Conservation (phyloP, 2,797 vertebrate species). For the Danio aesculapii region DNA sequence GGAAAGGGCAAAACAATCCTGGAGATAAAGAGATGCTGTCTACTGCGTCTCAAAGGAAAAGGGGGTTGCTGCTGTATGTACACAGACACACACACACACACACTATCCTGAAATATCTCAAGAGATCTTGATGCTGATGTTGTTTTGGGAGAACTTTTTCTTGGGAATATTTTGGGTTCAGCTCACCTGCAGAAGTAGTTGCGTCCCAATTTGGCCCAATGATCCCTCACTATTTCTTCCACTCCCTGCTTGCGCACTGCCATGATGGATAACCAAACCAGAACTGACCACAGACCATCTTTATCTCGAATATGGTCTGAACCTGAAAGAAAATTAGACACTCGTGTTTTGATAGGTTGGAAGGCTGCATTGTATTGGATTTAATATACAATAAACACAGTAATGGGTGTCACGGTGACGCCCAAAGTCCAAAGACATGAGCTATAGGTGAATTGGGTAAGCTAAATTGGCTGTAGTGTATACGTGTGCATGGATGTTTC, state of each 20-base stretch:
- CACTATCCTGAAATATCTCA: constrained; percentile 1
- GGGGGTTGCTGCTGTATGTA: neutral
- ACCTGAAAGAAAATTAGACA: constrained; percentile 73
- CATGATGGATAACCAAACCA: constrained; percentile 96
- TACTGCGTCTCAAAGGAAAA: constrained; percentile 61
- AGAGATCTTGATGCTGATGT: neutral
- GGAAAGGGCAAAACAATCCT: constrained; percentile 65
- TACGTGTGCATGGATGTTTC: too few relatives aligned
- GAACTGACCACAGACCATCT: constrained; percentile 95
- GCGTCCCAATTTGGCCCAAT: constrained; percentile 95
- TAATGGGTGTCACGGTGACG: too few relatives aligned
- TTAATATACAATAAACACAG: too few relatives aligned
- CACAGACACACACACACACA: neutral
- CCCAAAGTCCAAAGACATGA: too few relatives aligned
- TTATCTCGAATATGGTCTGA: constrained; percentile 98
- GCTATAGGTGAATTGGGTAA: too few relatives aligned
- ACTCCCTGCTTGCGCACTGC: constrained; percentile 91
- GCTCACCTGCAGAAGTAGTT: constrained; percentile 95
- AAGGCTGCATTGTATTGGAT: too few relatives aligned
- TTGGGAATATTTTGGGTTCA: neutral
- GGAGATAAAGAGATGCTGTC: constrained; percentile 44
- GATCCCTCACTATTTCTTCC: constrained; percentile 92
- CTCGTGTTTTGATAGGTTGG: neutral
- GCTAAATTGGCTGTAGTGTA: too few relatives aligned
- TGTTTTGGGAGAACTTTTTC: neutral